A percentile compares a stretch with the other conserved stretches of the same genome.
Conservation (phyloP, 2,797 vertebrate species). For the Gymnoscopelus microlampas region DNA sequence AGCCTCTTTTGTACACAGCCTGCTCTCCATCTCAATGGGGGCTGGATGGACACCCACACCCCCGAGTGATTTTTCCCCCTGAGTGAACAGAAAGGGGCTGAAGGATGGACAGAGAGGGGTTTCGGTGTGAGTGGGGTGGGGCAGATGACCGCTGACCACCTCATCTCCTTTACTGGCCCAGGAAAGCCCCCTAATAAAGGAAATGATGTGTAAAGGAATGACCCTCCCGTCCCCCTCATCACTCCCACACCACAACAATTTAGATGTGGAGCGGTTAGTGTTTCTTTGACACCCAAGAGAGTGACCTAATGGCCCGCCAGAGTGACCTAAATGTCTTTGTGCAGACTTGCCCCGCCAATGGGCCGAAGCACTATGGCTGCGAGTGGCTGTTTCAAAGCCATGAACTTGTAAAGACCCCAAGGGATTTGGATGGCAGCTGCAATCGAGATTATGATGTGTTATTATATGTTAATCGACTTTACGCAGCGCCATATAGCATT, state of each 20-base stretch:
- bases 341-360: constrained; percentile 32
- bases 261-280: constrained; percentile 36
- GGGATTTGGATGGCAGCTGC: not conserved
- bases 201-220: constrained; percentile 76
- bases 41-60: constrained; percentile 44
- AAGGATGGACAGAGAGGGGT: constrained; percentile 52
- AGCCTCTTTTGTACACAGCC: constrained; percentile 63
- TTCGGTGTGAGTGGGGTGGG: constrained; percentile 6
- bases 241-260: constrained; percentile 39
- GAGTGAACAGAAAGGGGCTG: constrained; percentile 65
- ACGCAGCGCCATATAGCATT: too few species aligned
- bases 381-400: constrained; percentile 34
- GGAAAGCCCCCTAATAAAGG: constrained; percentile 65
- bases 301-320: constrained; percentile 52
- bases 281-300: constrained; percentile 38
- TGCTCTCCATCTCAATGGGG: constrained; percentile 73
- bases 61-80: constrained; percentile 74
- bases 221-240: constrained; percentile 52
- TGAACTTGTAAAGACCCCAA: constrained; percentile 57
- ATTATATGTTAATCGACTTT: too few species aligned
- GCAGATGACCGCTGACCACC: constrained; percentile 70
- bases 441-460: too few species aligned
- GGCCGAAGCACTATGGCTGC: constrained; percentile 13
- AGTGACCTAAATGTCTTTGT: constrained; percentile 21
- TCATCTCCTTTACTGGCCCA: constrained; percentile 64